Conservation (phyloP, 2,888 invertebrate species). For the Drosophila glabriapex region DNA sequence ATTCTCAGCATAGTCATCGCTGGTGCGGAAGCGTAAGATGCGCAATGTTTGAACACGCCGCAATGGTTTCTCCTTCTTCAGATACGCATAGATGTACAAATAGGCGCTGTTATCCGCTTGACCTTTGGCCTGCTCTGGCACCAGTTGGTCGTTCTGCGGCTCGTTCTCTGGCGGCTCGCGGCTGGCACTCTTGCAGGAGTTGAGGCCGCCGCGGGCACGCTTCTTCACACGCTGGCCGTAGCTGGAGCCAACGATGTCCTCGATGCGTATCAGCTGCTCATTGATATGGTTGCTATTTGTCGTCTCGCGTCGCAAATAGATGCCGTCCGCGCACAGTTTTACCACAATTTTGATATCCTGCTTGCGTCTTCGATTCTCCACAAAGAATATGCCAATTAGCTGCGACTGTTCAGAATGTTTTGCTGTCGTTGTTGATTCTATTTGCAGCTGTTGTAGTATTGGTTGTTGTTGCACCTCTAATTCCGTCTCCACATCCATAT, state of each 20-base stretch:
- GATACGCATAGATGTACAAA: slow-evolving; percentile 94
- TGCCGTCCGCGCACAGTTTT: slow-evolving; percentile 89
- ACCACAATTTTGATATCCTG: slow-evolving; percentile 93
- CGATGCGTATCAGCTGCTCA: slow-evolving; percentile 90
- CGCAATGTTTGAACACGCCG: slow-evolving; percentile 92
- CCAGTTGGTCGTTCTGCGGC: slow-evolving; percentile 20
- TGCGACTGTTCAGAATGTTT: slow-evolving; percentile 28
- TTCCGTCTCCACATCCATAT: not conserved
- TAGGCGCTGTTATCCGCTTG: slow-evolving; percentile 92
- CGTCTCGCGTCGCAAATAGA: slow-evolving; percentile 90
- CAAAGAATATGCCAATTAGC: slow-evolving; percentile 78
- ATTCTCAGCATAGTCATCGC: slow-evolving; percentile 93
- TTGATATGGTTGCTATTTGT: slow-evolving; percentile 88
- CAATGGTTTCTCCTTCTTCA: slow-evolving; percentile 89
- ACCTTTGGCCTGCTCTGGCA: slow-evolving; percentile 76
- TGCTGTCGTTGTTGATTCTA: slow-evolving; percentile 2
- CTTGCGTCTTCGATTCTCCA: slow-evolving; percentile 89
- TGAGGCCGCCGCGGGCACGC: slow-evolving; percentile 86
- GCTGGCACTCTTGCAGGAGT: slow-evolving; percentile 88
- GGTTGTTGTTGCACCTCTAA: not conserved
- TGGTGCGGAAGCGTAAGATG: slow-evolving; percentile 92
- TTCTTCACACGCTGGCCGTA: slow-evolving; percentile 85
- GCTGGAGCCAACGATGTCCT: slow-evolving; percentile 93
- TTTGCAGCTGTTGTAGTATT: not conserved
- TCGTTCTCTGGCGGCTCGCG: slow-evolving; percentile 20